phyloP scores from a whole-genome alignment of 2,888 invertebrate species.

The Leucophenga maculata region DNA sequence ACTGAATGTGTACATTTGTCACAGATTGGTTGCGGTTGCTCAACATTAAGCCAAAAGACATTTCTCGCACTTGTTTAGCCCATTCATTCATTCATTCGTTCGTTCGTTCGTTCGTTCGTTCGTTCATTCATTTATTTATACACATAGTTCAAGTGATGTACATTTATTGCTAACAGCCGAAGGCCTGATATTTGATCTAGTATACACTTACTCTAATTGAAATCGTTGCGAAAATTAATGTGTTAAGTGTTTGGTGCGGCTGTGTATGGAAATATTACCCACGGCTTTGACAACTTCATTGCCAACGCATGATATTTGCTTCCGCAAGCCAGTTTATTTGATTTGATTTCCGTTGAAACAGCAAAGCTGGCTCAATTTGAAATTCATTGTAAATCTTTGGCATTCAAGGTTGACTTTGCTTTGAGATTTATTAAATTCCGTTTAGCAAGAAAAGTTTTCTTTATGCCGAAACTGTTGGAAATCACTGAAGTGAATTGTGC shows the following conservation, averaged over 20 bases:
- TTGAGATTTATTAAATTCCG: slow-evolving; percentile 6
- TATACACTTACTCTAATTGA: background rate
- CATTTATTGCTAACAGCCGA: background rate
- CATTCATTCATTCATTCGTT: background rate
- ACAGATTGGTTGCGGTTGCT: background rate
- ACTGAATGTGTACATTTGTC: slow-evolving; percentile 16
- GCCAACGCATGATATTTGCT: too few species aligned
- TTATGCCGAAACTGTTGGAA: background rate
- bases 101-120: too few species aligned
- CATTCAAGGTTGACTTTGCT: background rate
- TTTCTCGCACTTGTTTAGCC: background rate
- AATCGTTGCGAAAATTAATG: slow-evolving; percentile 1
- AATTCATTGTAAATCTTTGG: background rate
- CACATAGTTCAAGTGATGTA: background rate
- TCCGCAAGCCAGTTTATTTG: background rate
- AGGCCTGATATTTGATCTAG: too few species aligned
- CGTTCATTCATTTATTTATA: background rate
- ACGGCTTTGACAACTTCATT: too few species aligned
- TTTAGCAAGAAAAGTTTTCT: background rate
- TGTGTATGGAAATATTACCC: too few species aligned
- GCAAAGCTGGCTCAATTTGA: background rate
- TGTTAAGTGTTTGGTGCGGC: background rate
- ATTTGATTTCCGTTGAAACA: too few species aligned
- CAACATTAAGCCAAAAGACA: background rate
- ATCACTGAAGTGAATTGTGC: slow-evolving; percentile 5